Evolutionary conservation across 2,113 vertebrate species (phyloP).

Genomic region (Eira barbara): DNA sequence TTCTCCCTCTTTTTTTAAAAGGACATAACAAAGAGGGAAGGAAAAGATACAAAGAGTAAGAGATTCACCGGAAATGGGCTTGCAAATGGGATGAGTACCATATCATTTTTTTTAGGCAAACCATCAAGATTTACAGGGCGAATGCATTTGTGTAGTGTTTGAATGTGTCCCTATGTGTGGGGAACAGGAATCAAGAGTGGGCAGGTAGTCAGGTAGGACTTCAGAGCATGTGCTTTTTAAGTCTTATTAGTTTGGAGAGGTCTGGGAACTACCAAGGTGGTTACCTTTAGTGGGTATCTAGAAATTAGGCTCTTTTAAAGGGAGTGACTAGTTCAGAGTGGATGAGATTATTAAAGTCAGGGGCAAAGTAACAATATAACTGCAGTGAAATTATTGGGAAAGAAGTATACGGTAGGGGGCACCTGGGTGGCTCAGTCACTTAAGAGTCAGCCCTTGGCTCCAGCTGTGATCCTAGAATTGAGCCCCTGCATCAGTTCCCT

Average conservation of each 20-base stretch:
- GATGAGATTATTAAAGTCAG: not conserved
- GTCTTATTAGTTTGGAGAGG: not conserved
- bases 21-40: not conserved
- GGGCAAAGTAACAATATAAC: not conserved
- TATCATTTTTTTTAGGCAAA: not conserved
- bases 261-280: not conserved
- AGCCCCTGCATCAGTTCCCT: too few species aligned
- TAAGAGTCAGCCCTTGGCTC: too few species aligned
- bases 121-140: not conserved
- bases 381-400: not conserved
- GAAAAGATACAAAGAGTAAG: not conserved
- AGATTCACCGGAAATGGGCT: not conserved
- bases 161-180: not conserved
- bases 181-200: not conserved
- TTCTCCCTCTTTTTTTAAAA: not conserved
- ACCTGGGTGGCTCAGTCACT: too few species aligned
- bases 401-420: not conserved
- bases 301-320: not conserved
- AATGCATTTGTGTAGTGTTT: not conserved
- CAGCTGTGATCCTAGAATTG: too few species aligned
- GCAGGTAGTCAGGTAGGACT: not conserved
- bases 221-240: not conserved
- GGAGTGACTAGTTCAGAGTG: not conserved
- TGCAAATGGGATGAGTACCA: not conserved
- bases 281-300: not conserved